These are phyloP conservation scores for Anser cygnoides DNA, from an alignment of 2,113 vertebrate species.

Conservation along the genomic window DNA sequence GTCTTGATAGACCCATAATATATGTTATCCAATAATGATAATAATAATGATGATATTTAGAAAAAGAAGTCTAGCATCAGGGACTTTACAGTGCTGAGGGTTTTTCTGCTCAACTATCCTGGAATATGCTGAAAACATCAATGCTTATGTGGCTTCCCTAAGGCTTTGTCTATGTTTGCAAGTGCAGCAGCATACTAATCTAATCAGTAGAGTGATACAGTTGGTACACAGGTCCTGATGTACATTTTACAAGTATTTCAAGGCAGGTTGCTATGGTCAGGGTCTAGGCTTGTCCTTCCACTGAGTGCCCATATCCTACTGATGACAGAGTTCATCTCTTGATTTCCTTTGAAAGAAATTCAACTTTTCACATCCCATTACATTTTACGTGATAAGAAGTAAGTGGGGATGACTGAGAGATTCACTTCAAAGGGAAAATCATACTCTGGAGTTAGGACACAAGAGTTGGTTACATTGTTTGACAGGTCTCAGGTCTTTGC, in stretches of 20 bases:
- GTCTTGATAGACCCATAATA: neutral
- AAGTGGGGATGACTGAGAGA: neutral
- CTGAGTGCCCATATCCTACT: neutral
- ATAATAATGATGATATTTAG: neutral
- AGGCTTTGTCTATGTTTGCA: neutral
- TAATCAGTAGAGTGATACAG: rapidly evolving
- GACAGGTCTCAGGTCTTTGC: neutral
- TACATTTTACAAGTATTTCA: neutral
- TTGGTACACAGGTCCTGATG: neutral
- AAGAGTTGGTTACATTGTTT: neutral
- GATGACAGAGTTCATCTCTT: neutral
- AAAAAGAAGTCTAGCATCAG: neutral
- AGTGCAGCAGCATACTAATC: neutral
- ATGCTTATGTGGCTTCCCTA: neutral
- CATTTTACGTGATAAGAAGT: neutral
- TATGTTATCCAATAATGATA: neutral
- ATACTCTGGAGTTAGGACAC: neutral
- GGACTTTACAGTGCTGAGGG: neutral
- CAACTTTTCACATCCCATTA: neutral
- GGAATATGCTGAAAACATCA: neutral
- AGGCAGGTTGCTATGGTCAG: neutral
- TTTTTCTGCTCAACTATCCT: neutral
- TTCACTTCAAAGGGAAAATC: neutral
- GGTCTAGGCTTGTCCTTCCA: neutral
- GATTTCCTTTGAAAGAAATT: neutral